A percentile compares a stretch with the other conserved stretches of the same genome.
phyloP scores from a whole-genome alignment of 2,888 invertebrate species.

The Leucophora obtusa region DNA sequence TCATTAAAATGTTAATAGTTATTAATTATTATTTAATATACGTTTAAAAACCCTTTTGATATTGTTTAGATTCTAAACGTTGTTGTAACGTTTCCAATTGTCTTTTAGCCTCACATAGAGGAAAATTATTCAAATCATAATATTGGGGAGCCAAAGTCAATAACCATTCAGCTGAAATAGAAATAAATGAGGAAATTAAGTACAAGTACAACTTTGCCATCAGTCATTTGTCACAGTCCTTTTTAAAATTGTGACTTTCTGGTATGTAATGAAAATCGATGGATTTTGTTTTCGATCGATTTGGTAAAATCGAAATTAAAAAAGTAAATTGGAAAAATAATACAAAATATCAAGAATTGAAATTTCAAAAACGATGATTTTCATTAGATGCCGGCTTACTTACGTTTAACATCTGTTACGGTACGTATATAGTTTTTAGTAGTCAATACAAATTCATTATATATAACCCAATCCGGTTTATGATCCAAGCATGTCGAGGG shows the following conservation, averaged over 20 bases:
- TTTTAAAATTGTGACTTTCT: slow-evolving; percentile 1
- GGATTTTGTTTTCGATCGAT: no score
- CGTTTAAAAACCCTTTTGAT: slow-evolving; percentile 90
- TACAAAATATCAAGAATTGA: no score
- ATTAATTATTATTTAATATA: slow-evolving; percentile 22
- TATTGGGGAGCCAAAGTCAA: slow-evolving; percentile 97
- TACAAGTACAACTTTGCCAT: background rate
- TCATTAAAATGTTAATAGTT: slow-evolving; percentile 21
- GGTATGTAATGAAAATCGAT: no score
- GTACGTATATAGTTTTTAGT: slow-evolving; percentile 99
- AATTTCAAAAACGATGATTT: no score
- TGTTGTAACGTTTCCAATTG: slow-evolving; percentile 93
- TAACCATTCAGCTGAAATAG: slow-evolving; percentile 90
- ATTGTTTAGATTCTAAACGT: slow-evolving; percentile 91
- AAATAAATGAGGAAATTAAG: slow-evolving; percentile 30
- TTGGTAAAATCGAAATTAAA: no score
- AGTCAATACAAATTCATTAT: slow-evolving; percentile 99
- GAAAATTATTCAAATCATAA: slow-evolving; percentile 98
- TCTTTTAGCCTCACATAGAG: slow-evolving; percentile 96
- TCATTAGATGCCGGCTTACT: slow-evolving; percentile 79
- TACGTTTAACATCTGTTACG: slow-evolving; percentile 99
- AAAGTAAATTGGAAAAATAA: no score
- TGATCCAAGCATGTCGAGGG: slow-evolving; percentile 99
- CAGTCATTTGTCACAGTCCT: background rate
- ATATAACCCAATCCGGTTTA: slow-evolving; percentile 99